These are phyloP conservation scores for Nothoprocta pentlandii DNA, from an alignment of 2,113 vertebrate species.

Conservation along the genomic window DNA sequence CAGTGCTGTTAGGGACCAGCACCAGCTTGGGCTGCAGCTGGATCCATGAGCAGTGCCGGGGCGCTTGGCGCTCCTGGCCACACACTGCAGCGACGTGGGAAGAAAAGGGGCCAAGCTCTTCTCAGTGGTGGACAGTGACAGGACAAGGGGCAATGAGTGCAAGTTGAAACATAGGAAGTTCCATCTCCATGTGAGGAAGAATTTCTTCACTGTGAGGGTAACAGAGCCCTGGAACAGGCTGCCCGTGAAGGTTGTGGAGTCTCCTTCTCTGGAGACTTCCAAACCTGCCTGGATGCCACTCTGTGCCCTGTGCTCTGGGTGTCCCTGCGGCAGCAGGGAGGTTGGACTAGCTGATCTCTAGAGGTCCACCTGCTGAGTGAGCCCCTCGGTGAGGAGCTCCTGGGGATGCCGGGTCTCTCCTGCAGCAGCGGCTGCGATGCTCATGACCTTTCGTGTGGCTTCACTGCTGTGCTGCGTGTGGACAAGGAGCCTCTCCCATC, in stretches of 20 bases:
- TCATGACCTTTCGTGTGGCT: not conserved
- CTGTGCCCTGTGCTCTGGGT: too few species aligned
- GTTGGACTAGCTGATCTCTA: too few species aligned
- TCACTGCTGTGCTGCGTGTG: accelerated
- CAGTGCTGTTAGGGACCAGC: not conserved
- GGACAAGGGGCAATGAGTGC: too few species aligned
- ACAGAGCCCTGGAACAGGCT: too few species aligned
- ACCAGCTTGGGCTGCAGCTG: conserved; percentile 6
- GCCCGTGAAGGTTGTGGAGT: too few species aligned
- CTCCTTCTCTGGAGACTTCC: too few species aligned
- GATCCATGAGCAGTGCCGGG: not conserved
- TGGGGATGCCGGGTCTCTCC: not conserved
- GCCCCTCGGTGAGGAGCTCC: not conserved
- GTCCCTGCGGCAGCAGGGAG: too few species aligned
- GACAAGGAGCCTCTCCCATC: not conserved
- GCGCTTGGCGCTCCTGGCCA: not conserved
- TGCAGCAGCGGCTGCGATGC: not conserved
- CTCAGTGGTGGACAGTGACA: too few species aligned
- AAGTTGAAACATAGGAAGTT: too few species aligned
- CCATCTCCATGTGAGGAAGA: too few species aligned
- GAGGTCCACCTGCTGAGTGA: not conserved
- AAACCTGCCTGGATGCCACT: too few species aligned
- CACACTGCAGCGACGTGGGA: not conserved
- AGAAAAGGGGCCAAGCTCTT: not conserved
- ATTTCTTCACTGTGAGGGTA: too few species aligned